phyloP scores from a whole-genome alignment of 2,797 vertebrate species.

The Labroides dimidiatus region DNA sequence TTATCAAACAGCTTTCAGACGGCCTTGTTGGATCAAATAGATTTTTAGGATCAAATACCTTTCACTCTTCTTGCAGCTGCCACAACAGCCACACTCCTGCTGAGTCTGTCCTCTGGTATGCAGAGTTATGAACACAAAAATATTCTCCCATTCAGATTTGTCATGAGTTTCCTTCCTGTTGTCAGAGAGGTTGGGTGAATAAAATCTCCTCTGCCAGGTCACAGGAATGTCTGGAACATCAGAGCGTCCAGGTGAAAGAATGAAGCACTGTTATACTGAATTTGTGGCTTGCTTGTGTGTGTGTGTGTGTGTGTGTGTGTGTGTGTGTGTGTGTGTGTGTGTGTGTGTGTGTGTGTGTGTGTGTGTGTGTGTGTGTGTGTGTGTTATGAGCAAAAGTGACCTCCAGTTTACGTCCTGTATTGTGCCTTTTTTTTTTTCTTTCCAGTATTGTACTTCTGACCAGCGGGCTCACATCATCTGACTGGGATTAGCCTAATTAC shows the following conservation, averaged over 20 bases:
- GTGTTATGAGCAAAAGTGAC: not conserved
- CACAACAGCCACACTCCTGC: not conserved
- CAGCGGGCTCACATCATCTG: constrained; percentile 60
- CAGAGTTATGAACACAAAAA: not conserved
- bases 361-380: too few relatives aligned
- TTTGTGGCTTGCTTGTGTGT: constrained; percentile 6
- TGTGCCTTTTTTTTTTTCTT: not conserved
- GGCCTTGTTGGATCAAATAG: too few relatives aligned
- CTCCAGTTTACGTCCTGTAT: constrained; percentile 5
- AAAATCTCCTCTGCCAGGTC: constrained; percentile 1
- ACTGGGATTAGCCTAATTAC: constrained; percentile 64
- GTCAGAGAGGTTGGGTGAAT: too few relatives aligned
- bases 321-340: too few relatives aligned
- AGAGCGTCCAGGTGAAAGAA: not conserved
- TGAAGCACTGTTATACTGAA: too few relatives aligned
- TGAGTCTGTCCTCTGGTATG: not conserved
- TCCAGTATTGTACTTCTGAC: constrained; percentile 35
- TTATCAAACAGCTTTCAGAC: too few relatives aligned
- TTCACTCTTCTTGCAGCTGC: not conserved
- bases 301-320: too few relatives aligned
- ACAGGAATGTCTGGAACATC: constrained; percentile 9
- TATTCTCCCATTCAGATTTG: not conserved
- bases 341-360: too few relatives aligned
- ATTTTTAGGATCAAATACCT: too few relatives aligned
- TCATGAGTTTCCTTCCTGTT: not conserved